Evolutionary conservation across 2,888 invertebrate species (phyloP).

Genomic region (Lucinisca nassula): DNA sequence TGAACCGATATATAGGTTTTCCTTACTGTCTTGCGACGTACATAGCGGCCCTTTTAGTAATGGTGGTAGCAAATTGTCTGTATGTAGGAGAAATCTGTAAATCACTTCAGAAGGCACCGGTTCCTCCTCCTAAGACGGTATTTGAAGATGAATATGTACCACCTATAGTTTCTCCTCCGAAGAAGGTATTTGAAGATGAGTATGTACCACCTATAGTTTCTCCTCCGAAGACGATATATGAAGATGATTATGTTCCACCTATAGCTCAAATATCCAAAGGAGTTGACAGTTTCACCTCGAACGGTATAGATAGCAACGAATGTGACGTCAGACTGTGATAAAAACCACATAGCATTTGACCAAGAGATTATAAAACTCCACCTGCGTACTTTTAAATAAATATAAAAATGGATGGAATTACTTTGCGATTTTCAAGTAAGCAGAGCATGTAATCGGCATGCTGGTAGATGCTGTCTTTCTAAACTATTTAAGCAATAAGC

Average conservation of each 20-base stretch:
- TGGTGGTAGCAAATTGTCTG: not conserved
- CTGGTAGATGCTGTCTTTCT: too few relatives aligned
- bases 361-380: too few relatives aligned
- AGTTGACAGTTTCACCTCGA: not conserved
- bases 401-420: too few relatives aligned
- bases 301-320: not conserved
- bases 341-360: too few relatives aligned
- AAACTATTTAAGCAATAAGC: too few relatives aligned
- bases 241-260: not conserved
- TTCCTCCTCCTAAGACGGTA: not conserved
- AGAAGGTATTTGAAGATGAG: not conserved
- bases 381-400: too few relatives aligned
- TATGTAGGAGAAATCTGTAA: not conserved
- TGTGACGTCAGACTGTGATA: not conserved
- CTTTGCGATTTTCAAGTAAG: too few relatives aligned
- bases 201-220: not conserved
- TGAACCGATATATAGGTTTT: conserved; percentile 55
- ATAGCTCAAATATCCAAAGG: not conserved
- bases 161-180: not conserved
- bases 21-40: conserved; percentile 52
- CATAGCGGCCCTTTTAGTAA: conserved; percentile 22
- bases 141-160: not conserved
- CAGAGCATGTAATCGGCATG: too few relatives aligned
- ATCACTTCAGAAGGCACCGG: not conserved
- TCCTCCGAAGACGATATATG: not conserved